Evolutionary conservation across 2,888 invertebrate genomes (phyloP), one percentile per base, ranked within the genome.

Genomic region (Synergus japonicus): DNA sequence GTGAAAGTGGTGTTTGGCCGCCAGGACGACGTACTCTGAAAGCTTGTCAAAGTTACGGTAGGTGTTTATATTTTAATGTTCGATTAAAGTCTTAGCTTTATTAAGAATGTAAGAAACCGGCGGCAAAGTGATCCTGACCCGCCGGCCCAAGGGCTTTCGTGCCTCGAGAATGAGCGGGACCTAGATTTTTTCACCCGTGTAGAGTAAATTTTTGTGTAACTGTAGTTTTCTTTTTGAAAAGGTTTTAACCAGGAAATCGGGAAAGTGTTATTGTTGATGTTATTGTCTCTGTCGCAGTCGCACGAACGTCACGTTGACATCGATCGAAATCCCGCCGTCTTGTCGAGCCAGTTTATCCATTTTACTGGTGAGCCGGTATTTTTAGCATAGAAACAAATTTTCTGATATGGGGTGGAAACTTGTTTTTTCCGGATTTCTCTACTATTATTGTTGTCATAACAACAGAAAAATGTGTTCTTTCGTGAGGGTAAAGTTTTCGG

Each of bases 1-100:
- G 89, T 89, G 88, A 89, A 88, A 89, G 89, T 88, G 88, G 85
- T 86, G 86, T 78, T 82, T 82, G 80, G 83, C 81, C 81, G 83
- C 82, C 81, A 87, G 86, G 87, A 87, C 90, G 87, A 88, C 87
- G 87, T 86, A 84, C 83, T 85, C 80, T 82, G 80, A 4, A 85
- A 82, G 84, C 86, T 87, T 85, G 87, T 88, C 87, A 78, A 84
- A 85, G 76, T 81, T 82, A 89, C 89, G 90, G 91, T 91, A 91
- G 86, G 90, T 89, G 76, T 64, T 73, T 73, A 12, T 4, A 9
- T 73, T 29, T 29, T 49, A 54, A 10, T n/a, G 9, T 54, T 73
- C 8, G 49, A n/a, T 54, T 12, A 13, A 13, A 4, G 73, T 73
- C 29, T n/a, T 73, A 54, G 15, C 49, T 37, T 73, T 73, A 37